Evolutionary conservation across 2,113 vertebrate genomes (phyloP).

Genomic region (Panthera leo): DNA sequence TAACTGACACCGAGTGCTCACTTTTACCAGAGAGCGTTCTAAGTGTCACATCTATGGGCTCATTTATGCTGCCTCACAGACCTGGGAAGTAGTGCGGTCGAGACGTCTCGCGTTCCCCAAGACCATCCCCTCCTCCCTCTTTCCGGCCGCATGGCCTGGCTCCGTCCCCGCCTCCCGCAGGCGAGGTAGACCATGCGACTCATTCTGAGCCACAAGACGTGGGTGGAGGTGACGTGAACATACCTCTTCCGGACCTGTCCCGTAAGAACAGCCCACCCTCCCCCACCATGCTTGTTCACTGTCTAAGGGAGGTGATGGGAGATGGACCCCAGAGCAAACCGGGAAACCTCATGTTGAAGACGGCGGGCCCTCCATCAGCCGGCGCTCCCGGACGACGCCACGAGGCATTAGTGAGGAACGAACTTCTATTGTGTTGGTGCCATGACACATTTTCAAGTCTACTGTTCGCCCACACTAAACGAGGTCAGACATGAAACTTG

Average conservation of each 20-base stretch:
- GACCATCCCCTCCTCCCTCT: accelerated
- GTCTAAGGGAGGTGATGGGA: background rate
- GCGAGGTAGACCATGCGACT: too few species aligned
- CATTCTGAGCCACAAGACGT: background rate
- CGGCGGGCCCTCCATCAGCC: background rate
- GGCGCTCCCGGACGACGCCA: background rate
- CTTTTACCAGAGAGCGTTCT: too few species aligned
- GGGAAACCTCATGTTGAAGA: accelerated
- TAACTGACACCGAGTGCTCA: background rate
- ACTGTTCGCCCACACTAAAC: background rate
- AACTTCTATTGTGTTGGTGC: background rate
- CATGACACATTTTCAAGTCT: accelerated
- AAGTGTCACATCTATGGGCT: accelerated
- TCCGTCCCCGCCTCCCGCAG: too few species aligned
- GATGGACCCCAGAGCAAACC: background rate
- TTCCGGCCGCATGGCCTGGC: background rate
- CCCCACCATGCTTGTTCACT: accelerated
- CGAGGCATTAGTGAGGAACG: background rate
- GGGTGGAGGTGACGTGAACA: accelerated
- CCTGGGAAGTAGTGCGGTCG: background rate
- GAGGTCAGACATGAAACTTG: background rate
- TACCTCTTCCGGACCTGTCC: too few species aligned
- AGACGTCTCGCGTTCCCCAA: accelerated
- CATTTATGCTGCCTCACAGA: background rate
- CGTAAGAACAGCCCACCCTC: background rate